phyloP scores from a whole-genome alignment of 2,888 invertebrate genomes.

The Aporophyla nigra region DNA sequence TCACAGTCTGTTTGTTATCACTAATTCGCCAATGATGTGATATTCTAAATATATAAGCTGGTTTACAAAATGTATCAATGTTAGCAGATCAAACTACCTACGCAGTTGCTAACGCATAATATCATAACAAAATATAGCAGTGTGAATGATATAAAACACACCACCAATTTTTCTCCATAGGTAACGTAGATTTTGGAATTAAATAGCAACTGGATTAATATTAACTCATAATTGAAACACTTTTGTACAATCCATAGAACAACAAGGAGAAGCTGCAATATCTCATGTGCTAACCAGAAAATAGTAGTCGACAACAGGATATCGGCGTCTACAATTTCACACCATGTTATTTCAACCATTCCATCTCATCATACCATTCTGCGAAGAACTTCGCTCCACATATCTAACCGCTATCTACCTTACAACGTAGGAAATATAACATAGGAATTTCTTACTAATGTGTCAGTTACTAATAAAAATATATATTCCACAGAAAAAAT shows the following conservation, averaged over 20 bases:
- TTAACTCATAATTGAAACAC: not conserved
- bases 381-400: not conserved
- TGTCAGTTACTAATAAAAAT: not conserved
- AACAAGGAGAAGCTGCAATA: not conserved
- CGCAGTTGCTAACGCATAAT: not conserved
- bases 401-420: too few relatives aligned
- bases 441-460: too few relatives aligned
- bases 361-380: not conserved
- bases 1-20: not conserved
- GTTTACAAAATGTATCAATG: not conserved
- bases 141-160: not conserved
- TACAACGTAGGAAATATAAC: too few relatives aligned
- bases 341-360: not conserved
- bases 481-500: constrained; percentile 59
- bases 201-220: not conserved
- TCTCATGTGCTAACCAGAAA: not conserved
- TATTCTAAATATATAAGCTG: not conserved
- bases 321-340: not conserved
- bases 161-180: not conserved
- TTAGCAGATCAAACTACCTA: not conserved
- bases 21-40: not conserved
- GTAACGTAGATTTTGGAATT: not conserved
- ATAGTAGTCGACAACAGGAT: not conserved
- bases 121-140: not conserved
- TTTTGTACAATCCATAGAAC: not conserved